Percentiles rank a stretch among this genome's conserved stretches.
Evolutionary conservation across 2,888 invertebrate species (phyloP).

Genomic region (Aleiodes alternator): DNA sequence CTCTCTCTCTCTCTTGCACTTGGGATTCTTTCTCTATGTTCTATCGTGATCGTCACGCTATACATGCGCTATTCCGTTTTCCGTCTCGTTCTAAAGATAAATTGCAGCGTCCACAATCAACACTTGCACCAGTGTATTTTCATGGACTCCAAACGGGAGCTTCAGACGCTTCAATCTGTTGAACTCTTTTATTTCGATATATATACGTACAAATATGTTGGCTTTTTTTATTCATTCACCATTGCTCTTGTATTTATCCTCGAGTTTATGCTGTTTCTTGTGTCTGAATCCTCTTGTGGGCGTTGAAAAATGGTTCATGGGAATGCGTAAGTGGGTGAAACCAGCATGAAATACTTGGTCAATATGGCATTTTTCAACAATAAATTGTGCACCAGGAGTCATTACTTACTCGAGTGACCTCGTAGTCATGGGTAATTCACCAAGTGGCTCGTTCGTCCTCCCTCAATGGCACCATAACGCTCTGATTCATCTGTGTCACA

Average conservation of each 20-base stretch:
- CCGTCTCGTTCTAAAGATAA: constrained; percentile 44
- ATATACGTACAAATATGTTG: not conserved
- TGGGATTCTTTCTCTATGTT: constrained; percentile 6
- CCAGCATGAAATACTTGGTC: constrained; percentile 5
- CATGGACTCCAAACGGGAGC: constrained; percentile 12
- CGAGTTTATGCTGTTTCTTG: constrained; percentile 1
- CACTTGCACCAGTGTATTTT: constrained; percentile 19
- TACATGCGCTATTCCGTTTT: constrained; percentile 34
- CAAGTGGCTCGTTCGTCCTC: constrained; percentile 38
- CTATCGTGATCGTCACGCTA: constrained; percentile 41
- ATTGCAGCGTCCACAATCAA: constrained; percentile 39
- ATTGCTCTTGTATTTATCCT: not conserved
- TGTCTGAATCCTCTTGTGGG: not conserved
- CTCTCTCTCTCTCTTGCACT: not conserved
- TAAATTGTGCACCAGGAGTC: constrained; percentile 26
- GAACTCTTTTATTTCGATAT: constrained; percentile 1
- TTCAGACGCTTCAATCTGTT: constrained; percentile 17
- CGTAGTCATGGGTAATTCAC: constrained; percentile 45
- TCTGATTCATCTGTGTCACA: constrained; percentile 12
- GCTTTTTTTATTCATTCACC: not conserved
- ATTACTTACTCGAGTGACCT: constrained; percentile 45
- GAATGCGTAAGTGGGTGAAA: constrained; percentile 44
- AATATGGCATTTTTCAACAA: not conserved
- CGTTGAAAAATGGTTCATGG: constrained; percentile 32
- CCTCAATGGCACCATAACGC: constrained; percentile 7